Evolutionary conservation across 2,113 vertebrate species (phyloP).

Genomic region (Mus pahari): DNA sequence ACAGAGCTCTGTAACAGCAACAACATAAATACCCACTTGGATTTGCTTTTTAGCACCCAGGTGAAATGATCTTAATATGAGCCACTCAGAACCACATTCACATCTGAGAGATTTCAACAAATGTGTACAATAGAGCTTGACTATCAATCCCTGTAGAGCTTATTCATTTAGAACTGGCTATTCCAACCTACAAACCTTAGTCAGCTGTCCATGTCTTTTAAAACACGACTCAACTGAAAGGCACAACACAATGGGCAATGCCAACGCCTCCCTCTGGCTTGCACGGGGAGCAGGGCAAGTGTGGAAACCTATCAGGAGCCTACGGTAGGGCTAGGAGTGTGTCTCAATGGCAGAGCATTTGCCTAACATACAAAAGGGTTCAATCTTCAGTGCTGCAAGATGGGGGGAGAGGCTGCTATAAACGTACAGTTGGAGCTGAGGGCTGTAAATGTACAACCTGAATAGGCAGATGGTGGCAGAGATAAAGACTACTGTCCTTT

Average conservation of each 20-base stretch:
- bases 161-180: conserved; percentile 78
- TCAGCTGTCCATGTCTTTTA: conserved; percentile 39
- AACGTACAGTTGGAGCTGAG: neutral
- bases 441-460: no score
- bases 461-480: neutral
- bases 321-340: no score
- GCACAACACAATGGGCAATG: conserved; percentile 8
- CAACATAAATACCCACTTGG: conserved; percentile 74
- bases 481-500: neutral
- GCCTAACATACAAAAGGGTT: no score
- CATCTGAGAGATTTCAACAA: conserved; percentile 68
- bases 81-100: conserved; percentile 82
- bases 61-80: conserved; percentile 76
- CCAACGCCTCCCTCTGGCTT: neutral
- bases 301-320: neutral
- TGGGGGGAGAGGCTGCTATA: neutral
- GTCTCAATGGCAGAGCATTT: neutral
- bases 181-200: conserved; percentile 73
- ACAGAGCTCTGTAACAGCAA: conserved; percentile 84
- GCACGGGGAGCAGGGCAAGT: neutral
- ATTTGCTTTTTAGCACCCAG: conserved; percentile 77
- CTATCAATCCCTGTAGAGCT: conserved; percentile 77
- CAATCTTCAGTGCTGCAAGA: no score
- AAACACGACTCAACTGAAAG: conserved; percentile 69
- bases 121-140: conserved; percentile 77